phyloP scores from a whole-genome alignment of 2,888 invertebrate species.

The Agonopterix alstromeriana region DNA sequence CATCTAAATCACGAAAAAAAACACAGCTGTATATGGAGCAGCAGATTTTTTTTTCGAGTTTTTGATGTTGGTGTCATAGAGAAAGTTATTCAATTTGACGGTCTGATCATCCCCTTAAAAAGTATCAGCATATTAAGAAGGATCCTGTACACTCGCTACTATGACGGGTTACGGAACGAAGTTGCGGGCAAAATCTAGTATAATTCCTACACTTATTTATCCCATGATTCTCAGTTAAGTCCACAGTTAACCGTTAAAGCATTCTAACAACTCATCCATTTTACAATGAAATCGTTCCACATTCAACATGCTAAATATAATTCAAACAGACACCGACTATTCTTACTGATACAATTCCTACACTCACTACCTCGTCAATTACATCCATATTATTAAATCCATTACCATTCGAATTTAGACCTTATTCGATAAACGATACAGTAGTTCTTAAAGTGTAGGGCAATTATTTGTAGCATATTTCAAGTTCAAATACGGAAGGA shows the following conservation, averaged over 20 bases:
- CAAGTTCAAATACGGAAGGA: slow-evolving; percentile 13
- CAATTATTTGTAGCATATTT: slow-evolving; percentile 2
- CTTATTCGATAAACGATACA: background rate
- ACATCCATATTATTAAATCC: slow-evolving; percentile 11
- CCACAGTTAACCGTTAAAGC: background rate
- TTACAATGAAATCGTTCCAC: background rate
- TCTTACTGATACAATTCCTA: slow-evolving; percentile 11
- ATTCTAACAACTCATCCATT: background rate
- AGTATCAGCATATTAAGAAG: too few species aligned
- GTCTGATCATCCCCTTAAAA: too few species aligned
- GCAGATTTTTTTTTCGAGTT: too few species aligned
- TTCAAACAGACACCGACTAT: slow-evolving; percentile 7
- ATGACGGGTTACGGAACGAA: too few species aligned
- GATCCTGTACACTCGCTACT: too few species aligned
- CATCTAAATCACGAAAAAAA: too few species aligned
- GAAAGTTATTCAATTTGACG: too few species aligned
- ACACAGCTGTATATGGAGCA: too few species aligned
- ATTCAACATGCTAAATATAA: slow-evolving; percentile 6
- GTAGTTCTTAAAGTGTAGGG: background rate
- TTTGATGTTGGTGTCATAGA: too few species aligned
- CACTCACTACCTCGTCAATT: slow-evolving; percentile 10
- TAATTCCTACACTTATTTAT: background rate
- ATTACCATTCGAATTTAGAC: background rate
- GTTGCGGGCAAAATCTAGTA: too few species aligned
- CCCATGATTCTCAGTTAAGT: background rate